Percentiles rank a stretch among this genome's conserved stretches.
These are phyloP conservation scores for Aegithalos caudatus DNA, from an alignment of 2,113 vertebrate genomes.

Conservation along the genomic window DNA sequence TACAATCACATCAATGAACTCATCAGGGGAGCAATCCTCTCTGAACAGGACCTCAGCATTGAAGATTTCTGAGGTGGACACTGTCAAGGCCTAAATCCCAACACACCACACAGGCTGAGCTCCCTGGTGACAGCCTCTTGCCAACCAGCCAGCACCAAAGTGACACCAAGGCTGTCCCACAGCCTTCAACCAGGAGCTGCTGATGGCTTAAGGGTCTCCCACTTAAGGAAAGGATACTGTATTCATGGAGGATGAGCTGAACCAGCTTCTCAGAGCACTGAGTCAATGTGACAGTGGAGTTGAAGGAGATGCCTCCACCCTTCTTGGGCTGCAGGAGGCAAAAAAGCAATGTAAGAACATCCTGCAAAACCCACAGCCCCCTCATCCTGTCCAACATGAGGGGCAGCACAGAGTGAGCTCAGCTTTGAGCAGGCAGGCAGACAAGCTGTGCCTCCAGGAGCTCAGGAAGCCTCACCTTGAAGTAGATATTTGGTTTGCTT, in stretches of 20 bases:
- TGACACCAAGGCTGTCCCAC: neutral
- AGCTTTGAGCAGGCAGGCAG: neutral
- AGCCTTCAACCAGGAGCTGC: neutral
- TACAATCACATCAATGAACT: slow-evolving; percentile 98
- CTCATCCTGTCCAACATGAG: rapidly evolving
- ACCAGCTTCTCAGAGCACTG: slow-evolving; percentile 96
- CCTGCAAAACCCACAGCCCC: neutral
- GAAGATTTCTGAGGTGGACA: slow-evolving; percentile 88
- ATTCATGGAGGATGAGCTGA: slow-evolving; percentile 96
- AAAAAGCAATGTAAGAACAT: neutral
- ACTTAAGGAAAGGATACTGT: slow-evolving; percentile 88
- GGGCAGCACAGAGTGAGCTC: neutral
- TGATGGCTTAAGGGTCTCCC: neutral
- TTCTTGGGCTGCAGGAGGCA: slow-evolving; percentile 87
- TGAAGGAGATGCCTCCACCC: slow-evolving; percentile 95
- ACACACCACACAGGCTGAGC: rapidly evolving
- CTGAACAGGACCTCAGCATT: slow-evolving; percentile 96
- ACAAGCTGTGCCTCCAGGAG: neutral
- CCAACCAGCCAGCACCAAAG: neutral
- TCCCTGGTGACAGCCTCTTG: neutral
- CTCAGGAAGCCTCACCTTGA: slow-evolving; percentile 83
- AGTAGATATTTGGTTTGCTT: slow-evolving; percentile 96
- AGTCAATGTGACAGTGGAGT: slow-evolving; percentile 92
- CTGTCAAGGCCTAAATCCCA: slow-evolving; percentile 72
- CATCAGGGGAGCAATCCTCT: slow-evolving; percentile 92